These are phyloP conservation scores for Lytechinus variegatus DNA, from an alignment of 35 echinoderm and acorn worm genomes.

Conservation along the genomic window DNA sequence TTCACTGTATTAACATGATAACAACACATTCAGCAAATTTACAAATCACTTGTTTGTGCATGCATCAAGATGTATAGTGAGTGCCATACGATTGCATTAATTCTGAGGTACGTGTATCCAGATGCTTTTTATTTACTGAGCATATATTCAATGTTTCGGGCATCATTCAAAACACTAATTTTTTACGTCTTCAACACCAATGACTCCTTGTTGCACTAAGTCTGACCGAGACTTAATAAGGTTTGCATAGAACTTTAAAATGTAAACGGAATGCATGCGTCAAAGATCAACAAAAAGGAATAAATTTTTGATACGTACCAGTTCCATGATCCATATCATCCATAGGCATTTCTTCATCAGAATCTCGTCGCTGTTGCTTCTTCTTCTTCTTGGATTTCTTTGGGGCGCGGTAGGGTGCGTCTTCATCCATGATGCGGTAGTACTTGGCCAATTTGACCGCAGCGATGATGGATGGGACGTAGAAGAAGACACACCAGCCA, in stretches of 20 bases:
- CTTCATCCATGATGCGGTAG: slow-evolving; percentile 92
- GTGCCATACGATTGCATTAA: neutral
- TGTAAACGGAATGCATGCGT: neutral
- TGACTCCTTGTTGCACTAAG: no score
- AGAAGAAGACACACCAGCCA: slow-evolving; percentile 93
- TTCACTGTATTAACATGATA: neutral
- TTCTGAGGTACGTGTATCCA: no score
- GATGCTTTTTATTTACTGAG: neutral
- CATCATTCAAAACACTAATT: no score
- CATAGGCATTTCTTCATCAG: slow-evolving; percentile 53
- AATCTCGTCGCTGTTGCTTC: neutral
- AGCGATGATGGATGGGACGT: slow-evolving; percentile 75
- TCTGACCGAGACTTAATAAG: no score
- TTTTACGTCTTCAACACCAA: no score
- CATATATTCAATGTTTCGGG: no score
- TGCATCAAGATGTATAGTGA: neutral
- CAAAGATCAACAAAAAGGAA: neutral
- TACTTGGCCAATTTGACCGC: slow-evolving; percentile 91
- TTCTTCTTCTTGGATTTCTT: slow-evolving; percentile 62
- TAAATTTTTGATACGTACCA: neutral
- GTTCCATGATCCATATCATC: slow-evolving; percentile 48
- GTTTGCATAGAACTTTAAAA: neutral
- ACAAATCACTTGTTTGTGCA: neutral
- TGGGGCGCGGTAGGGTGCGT: slow-evolving; percentile 63
- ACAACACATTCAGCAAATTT: neutral